Evolutionary conservation across 2,113 vertebrate genomes (phyloP).

Genomic region (Phyllostomus discolor): DNA sequence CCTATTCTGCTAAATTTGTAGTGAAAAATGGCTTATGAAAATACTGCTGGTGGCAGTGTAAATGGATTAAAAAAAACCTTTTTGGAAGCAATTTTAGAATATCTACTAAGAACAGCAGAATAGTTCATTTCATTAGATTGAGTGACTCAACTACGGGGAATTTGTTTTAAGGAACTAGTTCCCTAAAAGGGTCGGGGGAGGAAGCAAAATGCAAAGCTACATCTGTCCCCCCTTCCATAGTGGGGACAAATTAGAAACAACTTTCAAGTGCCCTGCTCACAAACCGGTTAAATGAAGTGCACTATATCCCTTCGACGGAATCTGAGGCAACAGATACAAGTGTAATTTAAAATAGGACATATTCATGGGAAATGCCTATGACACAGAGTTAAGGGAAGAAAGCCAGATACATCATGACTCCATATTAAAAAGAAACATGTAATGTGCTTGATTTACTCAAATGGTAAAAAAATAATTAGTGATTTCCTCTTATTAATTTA

Average conservation of each 20-base stretch:
- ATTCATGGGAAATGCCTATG: not conserved
- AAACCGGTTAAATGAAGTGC: not conserved
- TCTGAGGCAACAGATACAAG: slow-evolving; percentile 7
- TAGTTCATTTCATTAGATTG: slow-evolving; percentile 5
- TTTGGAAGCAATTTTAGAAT: slow-evolving; percentile 35
- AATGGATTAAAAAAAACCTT: slow-evolving; percentile 3
- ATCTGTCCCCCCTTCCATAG: not conserved
- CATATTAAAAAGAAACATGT: not conserved
- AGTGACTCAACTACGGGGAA: slow-evolving; percentile 40
- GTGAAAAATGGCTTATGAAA: not conserved
- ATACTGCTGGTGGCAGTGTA: slow-evolving; percentile 10
- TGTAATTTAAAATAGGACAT: not conserved
- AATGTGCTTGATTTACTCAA: not conserved
- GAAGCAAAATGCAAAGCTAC: not conserved
- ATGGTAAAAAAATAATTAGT: not conserved
- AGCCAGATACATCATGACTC: not conserved
- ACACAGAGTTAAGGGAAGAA: not conserved
- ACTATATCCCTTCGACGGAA: not conserved
- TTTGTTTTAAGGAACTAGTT: slow-evolving; percentile 48
- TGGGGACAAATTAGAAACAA: slow-evolving; percentile 8
- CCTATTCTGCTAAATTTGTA: not conserved
- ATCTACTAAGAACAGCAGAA: slow-evolving; percentile 47
- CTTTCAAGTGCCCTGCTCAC: not conserved
- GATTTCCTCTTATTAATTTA: not conserved
- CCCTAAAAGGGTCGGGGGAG: not conserved